phyloP scores from a whole-genome alignment of 2,797 vertebrate species.

The Vireo griseus region DNA sequence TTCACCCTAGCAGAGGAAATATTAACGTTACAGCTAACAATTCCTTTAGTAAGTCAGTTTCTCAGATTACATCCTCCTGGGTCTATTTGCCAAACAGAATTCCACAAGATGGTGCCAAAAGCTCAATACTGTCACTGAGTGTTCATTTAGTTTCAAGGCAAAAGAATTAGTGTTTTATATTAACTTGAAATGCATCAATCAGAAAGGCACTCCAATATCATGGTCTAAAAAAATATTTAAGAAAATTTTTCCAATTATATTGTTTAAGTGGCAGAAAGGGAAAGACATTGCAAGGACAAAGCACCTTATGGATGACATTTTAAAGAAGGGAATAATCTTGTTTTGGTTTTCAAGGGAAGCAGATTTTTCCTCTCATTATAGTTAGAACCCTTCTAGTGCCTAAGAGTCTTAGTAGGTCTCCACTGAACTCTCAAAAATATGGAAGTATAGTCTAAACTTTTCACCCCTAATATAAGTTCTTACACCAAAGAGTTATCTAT shows the following conservation, averaged over 20 bases:
- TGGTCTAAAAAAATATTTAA: background rate
- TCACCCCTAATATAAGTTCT: background rate
- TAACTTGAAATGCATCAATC: background rate
- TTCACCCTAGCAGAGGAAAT: background rate
- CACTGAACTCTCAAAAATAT: background rate
- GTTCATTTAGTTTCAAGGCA: background rate
- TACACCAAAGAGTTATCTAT: background rate
- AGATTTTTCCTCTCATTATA: background rate
- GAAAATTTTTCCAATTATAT: background rate
- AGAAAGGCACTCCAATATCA: background rate
- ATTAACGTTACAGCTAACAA: background rate
- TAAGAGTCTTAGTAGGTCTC: background rate
- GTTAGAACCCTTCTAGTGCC: background rate
- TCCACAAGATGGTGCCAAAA: conserved; percentile 62
- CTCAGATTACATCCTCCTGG: background rate
- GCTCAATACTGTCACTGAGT: background rate
- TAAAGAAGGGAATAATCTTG: background rate
- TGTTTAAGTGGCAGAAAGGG: background rate
- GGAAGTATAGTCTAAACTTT: background rate
- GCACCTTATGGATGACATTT: background rate
- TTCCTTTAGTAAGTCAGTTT: background rate
- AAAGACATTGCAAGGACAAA: background rate
- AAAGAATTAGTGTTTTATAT: background rate
- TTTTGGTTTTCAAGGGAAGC: background rate
- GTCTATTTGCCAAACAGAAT: background rate